phyloP scores from a whole-genome alignment of 1,140 invertebrate species.

The Temnothorax longispinosus region DNA sequence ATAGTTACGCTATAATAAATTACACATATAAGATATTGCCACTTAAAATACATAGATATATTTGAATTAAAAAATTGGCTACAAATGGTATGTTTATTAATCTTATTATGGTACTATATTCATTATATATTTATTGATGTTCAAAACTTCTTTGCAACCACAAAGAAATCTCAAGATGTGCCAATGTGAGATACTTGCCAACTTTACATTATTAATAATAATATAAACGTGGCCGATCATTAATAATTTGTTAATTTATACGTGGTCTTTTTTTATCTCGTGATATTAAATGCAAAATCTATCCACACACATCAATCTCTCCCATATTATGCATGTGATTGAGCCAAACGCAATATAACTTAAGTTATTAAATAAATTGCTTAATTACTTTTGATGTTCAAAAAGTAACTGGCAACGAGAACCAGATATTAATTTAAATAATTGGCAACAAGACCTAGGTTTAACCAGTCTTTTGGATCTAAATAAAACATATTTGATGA shows the following conservation, averaged over 20 bases:
- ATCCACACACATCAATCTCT: constrained; percentile 64
- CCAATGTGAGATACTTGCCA: constrained; percentile 21
- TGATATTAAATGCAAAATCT: constrained; percentile 64
- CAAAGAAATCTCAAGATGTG: not conserved
- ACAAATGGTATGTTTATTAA: constrained; percentile 39
- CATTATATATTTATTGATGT: constrained; percentile 1
- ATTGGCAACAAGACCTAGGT: constrained; percentile 48
- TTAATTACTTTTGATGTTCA: constrained; percentile 24
- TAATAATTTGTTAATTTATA: constrained; percentile 27
- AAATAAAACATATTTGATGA: constrained; percentile 43
- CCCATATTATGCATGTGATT: constrained; percentile 63
- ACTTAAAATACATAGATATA: constrained; percentile 44
- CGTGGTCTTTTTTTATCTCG: constrained; percentile 1
- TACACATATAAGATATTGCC: not conserved
- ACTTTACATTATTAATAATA: constrained; percentile 36
- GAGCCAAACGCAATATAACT: constrained; percentile 71
- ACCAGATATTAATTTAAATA: constrained; percentile 31
- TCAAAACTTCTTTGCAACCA: constrained; percentile 17
- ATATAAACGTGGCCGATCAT: not conserved
- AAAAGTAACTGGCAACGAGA: constrained; percentile 51
- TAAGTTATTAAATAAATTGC: constrained; percentile 60
- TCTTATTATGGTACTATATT: constrained; percentile 28
- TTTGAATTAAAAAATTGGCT: constrained; percentile 42
- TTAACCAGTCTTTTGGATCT: constrained; percentile 56
- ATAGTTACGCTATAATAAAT: not conserved